Conservation (phyloP, 2,888 invertebrate species). For the Cremastinae sp. region DNA sequence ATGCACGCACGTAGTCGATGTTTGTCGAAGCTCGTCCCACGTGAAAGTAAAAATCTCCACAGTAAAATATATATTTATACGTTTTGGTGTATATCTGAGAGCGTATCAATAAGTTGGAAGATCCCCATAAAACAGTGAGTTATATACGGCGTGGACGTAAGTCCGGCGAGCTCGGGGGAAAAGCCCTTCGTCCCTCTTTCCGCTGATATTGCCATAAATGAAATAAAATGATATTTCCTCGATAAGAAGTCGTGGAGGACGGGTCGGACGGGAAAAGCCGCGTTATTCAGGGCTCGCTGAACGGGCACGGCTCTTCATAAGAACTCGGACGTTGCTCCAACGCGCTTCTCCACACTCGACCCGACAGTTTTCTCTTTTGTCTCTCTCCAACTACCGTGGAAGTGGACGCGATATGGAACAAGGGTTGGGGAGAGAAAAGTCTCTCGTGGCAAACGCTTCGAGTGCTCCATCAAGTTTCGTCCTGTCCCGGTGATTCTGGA, state of each 20-base stretch:
- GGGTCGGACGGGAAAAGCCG: slow-evolving; percentile 71
- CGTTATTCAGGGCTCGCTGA: slow-evolving; percentile 76
- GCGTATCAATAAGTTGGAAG: slow-evolving; percentile 68
- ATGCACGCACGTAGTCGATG: slow-evolving; percentile 50
- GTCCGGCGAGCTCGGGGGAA: slow-evolving; percentile 55
- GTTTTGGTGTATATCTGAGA: slow-evolving; percentile 19
- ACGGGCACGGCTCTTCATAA: slow-evolving; percentile 33
- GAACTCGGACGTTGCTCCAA: slow-evolving; percentile 3
- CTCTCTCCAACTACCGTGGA: not conserved
- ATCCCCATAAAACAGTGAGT: slow-evolving; percentile 60
- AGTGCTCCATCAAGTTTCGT: slow-evolving; percentile 76
- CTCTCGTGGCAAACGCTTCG: slow-evolving; percentile 68
- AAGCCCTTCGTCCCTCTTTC: slow-evolving; percentile 55
- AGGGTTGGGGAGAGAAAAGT: slow-evolving; percentile 43
- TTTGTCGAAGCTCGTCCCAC: slow-evolving; percentile 47
- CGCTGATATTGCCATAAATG: slow-evolving; percentile 77
- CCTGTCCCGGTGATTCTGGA: slow-evolving; percentile 74
- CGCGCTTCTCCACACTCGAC: not conserved
- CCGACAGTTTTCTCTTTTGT: not conserved
- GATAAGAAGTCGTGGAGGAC: slow-evolving; percentile 68
- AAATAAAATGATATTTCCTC: slow-evolving; percentile 79
- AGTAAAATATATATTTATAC: slow-evolving; percentile 33
- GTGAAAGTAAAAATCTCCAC: slow-evolving; percentile 52
- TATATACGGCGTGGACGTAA: slow-evolving; percentile 35
- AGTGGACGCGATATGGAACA: slow-evolving; percentile 23